These are phyloP conservation scores for Rhea pennata DNA, from an alignment of 2,113 vertebrate species.

Conservation along the genomic window DNA sequence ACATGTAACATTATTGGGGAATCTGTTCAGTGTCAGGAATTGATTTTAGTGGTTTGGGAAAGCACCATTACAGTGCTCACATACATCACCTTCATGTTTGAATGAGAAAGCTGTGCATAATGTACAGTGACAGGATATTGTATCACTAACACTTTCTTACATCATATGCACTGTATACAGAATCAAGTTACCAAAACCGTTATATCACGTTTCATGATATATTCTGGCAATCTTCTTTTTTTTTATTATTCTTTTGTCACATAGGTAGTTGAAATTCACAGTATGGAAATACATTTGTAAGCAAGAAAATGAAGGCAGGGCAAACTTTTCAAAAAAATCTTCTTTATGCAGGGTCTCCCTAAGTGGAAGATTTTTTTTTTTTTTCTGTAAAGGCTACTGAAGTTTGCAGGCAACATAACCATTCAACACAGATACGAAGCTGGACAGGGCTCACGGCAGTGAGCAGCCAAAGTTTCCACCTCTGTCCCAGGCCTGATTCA, in stretches of 20 bases:
- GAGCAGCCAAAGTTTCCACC: background rate
- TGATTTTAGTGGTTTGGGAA: conserved; percentile 16
- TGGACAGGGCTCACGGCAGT: background rate
- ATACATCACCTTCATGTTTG: background rate
- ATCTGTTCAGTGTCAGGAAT: background rate
- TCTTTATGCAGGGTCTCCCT: background rate
- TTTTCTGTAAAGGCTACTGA: background rate
- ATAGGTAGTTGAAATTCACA: background rate
- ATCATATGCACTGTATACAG: accelerated
- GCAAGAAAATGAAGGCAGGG: background rate
- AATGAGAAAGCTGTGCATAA: background rate
- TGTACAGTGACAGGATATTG: background rate
- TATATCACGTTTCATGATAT: background rate
- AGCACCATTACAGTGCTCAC: background rate
- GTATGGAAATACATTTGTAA: background rate
- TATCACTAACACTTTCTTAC: accelerated
- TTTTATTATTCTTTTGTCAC: background rate
- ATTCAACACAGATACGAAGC: background rate
- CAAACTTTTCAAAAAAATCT: background rate
- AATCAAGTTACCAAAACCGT: background rate
- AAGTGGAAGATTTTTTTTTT: background rate
- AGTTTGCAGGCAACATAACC: background rate
- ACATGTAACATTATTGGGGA: accelerated
- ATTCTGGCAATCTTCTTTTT: background rate
- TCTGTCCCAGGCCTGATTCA: background rate